A percentile compares a stretch with the other conserved stretches of the same genome.
phyloP scores from a whole-genome alignment of 2,113 vertebrate genomes.

The Brachypodius melanocephalos region DNA sequence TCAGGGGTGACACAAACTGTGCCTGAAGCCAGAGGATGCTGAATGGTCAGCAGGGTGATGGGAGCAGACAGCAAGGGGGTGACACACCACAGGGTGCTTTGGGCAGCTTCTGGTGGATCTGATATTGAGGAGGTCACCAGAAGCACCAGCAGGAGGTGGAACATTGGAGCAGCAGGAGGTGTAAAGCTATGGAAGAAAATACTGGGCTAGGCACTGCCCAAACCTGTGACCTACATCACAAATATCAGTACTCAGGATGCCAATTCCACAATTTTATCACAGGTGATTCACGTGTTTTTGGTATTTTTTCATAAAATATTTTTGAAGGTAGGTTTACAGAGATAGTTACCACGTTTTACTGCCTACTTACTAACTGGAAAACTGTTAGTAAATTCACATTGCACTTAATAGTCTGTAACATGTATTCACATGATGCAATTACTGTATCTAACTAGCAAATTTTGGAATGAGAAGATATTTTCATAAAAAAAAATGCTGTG shows the following conservation, averaged over 20 bases:
- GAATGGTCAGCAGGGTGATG: background rate
- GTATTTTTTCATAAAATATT: background rate
- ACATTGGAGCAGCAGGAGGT: background rate
- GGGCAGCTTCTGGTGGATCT: background rate
- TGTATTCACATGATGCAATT: background rate
- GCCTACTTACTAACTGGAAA: background rate
- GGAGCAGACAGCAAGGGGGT: background rate
- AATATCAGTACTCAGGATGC: background rate
- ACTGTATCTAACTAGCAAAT: background rate
- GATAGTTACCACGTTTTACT: background rate
- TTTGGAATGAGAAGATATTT: background rate
- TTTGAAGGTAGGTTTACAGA: background rate
- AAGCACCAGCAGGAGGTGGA: background rate
- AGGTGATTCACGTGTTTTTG: background rate
- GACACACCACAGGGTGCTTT: background rate
- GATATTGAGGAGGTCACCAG: background rate
- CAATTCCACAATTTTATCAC: background rate
- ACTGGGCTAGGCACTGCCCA: background rate
- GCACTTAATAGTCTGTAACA: too few relatives aligned
- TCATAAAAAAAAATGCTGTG: background rate
- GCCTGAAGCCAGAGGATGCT: conserved; percentile 5
- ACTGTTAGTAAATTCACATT: background rate
- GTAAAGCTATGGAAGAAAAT: background rate
- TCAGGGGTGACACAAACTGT: background rate
- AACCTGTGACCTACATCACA: background rate